Evolutionary conservation across 1,140 invertebrate species (phyloP).

Genomic region (Drosophila pruinosa): DNA sequence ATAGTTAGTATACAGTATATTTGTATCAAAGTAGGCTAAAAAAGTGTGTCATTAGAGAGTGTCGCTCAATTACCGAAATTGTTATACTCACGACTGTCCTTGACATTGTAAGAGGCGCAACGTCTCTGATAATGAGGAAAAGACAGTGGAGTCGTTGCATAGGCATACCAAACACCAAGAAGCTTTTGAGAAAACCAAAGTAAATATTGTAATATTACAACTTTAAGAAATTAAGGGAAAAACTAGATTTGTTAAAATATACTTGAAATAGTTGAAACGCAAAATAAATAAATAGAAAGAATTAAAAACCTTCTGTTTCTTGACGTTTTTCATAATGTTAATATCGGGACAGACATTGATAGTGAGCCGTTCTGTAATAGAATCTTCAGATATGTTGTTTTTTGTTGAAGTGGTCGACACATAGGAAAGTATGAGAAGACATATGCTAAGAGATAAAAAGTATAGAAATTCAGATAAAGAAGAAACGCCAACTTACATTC

Average conservation of each 20-base stretch:
- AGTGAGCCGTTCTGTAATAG: not conserved
- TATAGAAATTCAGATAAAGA: not conserved
- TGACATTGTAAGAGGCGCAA: conserved; percentile 50
- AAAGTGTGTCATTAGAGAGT: not conserved
- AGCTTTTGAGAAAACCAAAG: conserved; percentile 18
- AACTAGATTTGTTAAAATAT: no score
- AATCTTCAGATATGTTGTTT: not conserved
- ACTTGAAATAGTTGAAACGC: no score
- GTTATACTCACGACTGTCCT: conserved; percentile 43
- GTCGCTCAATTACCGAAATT: not conserved
- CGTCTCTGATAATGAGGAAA: conserved; percentile 18
- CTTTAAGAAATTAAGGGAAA: not conserved
- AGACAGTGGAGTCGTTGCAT: conserved; percentile 43
- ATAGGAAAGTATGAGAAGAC: not conserved
- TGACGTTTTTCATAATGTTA: conserved; percentile 2
- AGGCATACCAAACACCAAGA: conserved; percentile 56
- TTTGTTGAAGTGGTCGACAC: not conserved
- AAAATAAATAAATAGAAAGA: no score
- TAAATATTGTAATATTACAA: not conserved
- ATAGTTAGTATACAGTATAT: conserved; percentile 48
- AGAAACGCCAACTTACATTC: not conserved
- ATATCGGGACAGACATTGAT: conserved; percentile 19
- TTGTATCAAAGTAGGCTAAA: conserved; percentile 30
- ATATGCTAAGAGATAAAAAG: not conserved
- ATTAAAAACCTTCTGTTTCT: conserved; percentile 11